A percentile compares a stretch with the other conserved stretches of the same genome.
Conservation (phyloP, 1,140 invertebrate species). For the Metaphire vulgaris region DNA sequence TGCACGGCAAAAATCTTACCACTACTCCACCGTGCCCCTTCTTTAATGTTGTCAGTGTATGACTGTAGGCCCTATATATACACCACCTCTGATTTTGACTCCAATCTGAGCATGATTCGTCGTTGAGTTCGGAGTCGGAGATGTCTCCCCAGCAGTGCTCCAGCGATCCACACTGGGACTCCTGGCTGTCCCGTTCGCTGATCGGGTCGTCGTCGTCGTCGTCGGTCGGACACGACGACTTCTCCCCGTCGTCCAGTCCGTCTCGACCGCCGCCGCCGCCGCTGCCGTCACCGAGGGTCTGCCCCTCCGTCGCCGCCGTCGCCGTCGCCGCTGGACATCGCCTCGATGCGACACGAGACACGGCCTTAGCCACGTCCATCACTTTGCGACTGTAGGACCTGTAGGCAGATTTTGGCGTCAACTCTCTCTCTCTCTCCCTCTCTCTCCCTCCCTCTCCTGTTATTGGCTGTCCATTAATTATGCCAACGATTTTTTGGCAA, state of each 20-base stretch:
- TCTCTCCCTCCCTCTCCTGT: no score
- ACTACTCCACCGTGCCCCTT: no score
- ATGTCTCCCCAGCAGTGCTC: background rate
- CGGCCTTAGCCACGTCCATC: background rate
- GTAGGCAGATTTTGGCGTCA: no score
- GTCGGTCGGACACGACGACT: background rate
- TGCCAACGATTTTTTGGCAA: no score
- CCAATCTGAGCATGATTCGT: background rate
- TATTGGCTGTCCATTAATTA: no score
- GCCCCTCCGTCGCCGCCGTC: background rate
- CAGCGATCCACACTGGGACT: background rate
- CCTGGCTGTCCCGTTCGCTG: background rate
- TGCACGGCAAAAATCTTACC: no score
- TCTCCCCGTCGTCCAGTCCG: background rate
- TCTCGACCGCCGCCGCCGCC: no score
- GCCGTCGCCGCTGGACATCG: background rate
- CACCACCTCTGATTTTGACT: background rate
- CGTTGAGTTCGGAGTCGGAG: background rate
- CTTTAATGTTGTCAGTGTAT: no score
- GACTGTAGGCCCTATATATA: no score
- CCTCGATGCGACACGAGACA: background rate
- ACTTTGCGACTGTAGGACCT: background rate
- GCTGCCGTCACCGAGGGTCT: background rate
- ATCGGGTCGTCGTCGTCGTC: no score
- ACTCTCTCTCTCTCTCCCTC: no score